Base-by-base conservation (phyloP, 1,140 invertebrate genomes). In the Apis mellifera region DNA sequence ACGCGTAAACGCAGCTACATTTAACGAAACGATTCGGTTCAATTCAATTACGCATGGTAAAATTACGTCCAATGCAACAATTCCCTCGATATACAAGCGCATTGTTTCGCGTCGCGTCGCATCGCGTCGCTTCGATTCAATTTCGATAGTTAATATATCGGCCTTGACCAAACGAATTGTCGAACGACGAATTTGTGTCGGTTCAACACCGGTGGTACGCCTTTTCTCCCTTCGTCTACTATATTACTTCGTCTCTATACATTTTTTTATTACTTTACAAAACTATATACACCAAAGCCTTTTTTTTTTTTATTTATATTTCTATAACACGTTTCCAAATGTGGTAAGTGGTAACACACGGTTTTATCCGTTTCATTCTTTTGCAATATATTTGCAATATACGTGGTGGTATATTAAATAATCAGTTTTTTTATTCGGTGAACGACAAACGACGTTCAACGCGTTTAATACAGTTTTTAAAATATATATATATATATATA, bases 281-380 rank as follows among this genome's bases (percentile, higher is more conserved):
- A 94, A 94, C 93, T 94, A 94, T 94, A 92, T 94, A 94, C 93
- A 93, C 92, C 93, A 92, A 93, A 94, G 91, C 92, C 90, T 91
- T 93, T 91, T 90, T 42, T 7, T 42, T 42, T 42, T 91, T 90
- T 42, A 42, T 42, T 42, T 42, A 85, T 89, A 84, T 62, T 48
- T 90, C 90, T 93, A 92, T 89, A 91, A 92, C 89, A 79, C 69
- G 88, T 90, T 85, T 75, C 89, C 71, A 54, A 68, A 21, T 66
- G 78, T 84, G 85, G 88, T 92, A 92, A 83, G 89, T 92, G 92
- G 85, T 89, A 91, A 91, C 90, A 92, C 89, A n/a, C n/a, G n/a
- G 89, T 90, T 90, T 87, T 76, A 55, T 77, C 19, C 42, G 23
- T 57, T 65, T 64, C 62, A 11, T 32, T 72, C 11, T 26, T 70